Percentiles rank a stretch among this genome's conserved stretches.
These are phyloP conservation scores for Sebastes fasciatus DNA, from an alignment of 2,113 vertebrate genomes.

Conservation along the genomic window DNA sequence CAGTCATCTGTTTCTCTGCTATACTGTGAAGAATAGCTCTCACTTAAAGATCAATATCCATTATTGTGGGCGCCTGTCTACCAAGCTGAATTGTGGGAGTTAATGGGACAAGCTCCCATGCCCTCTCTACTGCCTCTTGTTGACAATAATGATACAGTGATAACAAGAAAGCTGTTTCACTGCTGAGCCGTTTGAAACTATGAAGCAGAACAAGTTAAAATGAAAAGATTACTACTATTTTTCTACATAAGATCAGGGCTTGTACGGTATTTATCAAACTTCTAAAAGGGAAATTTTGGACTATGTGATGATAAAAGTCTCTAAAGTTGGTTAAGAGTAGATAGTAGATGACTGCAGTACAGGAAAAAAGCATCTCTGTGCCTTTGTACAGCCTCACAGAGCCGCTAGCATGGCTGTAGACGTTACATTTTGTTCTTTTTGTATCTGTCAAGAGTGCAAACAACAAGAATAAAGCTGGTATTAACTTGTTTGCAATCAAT, in stretches of 20 bases:
- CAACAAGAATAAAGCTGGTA: too few relatives aligned
- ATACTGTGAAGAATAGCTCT: slow-evolving; percentile 50
- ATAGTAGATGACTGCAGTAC: background rate
- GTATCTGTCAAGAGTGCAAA: too few relatives aligned
- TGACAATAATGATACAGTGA: slow-evolving; percentile 62
- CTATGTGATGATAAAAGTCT: background rate
- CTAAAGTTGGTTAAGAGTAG: background rate
- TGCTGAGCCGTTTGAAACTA: slow-evolving; percentile 14
- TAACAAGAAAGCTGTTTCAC: slow-evolving; percentile 51
- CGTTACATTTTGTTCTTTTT: too few relatives aligned
- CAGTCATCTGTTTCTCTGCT: slow-evolving; percentile 40
- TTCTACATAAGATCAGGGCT: slow-evolving; percentile 1
- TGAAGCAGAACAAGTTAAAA: background rate
- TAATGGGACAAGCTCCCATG: slow-evolving; percentile 67
- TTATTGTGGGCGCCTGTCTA: slow-evolving; percentile 75
- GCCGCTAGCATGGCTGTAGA: too few relatives aligned
- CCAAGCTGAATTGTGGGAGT: slow-evolving; percentile 62
- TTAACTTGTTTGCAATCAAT: too few relatives aligned
- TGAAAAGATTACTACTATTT: slow-evolving; percentile 24
- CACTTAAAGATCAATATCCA: slow-evolving; percentile 78
- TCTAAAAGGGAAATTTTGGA: background rate
- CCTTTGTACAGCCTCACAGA: too few relatives aligned
- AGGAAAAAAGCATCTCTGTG: background rate
- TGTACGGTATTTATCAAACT: background rate
- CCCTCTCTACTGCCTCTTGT: slow-evolving; percentile 36